Conservation (phyloP, 2,797 vertebrate species). For the Protosalanx chinensis region DNA sequence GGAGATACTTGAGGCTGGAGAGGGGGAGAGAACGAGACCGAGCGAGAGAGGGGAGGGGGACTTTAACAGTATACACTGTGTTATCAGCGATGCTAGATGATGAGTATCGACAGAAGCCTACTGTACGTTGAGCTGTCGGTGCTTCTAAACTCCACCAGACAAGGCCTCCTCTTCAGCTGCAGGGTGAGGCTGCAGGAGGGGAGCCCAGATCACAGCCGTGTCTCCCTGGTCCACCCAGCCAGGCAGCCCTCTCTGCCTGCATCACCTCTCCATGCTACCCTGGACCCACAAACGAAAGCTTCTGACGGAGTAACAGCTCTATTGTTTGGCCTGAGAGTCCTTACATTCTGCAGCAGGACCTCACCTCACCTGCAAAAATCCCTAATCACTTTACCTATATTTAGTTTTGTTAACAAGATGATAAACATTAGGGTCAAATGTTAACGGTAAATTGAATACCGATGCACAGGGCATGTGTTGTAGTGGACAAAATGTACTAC, state of each 20-base stretch:
- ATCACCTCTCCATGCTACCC: conserved; percentile 15
- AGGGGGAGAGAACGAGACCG: conserved; percentile 12
- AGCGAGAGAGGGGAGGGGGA: conserved; percentile 16
- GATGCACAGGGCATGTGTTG: neutral
- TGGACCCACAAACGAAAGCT: conserved; percentile 22
- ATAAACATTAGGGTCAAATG: neutral
- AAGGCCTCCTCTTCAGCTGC: conserved; percentile 7
- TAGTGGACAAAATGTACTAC: conserved; percentile 2
- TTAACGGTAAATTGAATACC: neutral
- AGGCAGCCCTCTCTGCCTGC: conserved; percentile 23
- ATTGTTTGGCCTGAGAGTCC: conserved; percentile 5
- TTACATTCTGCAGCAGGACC: conserved; percentile 9
- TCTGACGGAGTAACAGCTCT: conserved; percentile 8
- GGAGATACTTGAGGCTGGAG: conserved; percentile 34
- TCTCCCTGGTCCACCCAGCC: conserved; percentile 30
- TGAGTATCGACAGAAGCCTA: neutral
- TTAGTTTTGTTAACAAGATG: conserved; percentile 10
- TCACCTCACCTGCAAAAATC: conserved; percentile 15
- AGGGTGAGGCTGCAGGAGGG: conserved; percentile 7
- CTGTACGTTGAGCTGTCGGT: conserved; percentile 2
- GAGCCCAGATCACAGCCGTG: conserved; percentile 31
- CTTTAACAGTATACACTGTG: neutral
- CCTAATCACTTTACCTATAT: conserved; percentile 25
- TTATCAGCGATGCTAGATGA: neutral
- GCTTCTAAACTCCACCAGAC: neutral